phyloP scores from a whole-genome alignment of 2,797 vertebrate genomes.

The Poeciliopsis infans region DNA sequence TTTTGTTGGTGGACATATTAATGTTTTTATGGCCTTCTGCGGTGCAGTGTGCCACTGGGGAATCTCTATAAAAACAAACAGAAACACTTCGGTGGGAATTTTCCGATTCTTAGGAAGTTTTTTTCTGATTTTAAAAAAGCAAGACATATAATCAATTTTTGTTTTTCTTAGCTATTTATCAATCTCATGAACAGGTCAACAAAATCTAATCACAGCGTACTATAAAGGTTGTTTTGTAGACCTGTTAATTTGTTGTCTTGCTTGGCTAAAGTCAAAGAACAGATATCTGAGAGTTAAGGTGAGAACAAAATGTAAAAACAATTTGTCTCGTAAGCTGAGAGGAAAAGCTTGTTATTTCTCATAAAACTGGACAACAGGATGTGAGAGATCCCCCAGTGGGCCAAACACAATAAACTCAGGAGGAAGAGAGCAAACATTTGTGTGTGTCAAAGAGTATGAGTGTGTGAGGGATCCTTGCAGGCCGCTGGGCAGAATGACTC shows the following conservation, averaged over 20 bases:
- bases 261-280: conserved; percentile 4
- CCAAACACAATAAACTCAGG: conserved; percentile 69
- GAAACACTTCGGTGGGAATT: background rate
- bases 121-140: background rate
- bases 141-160: background rate
- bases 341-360: conserved; percentile 66
- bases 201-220: background rate
- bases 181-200: background rate
- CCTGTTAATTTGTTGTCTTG: background rate
- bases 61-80: background rate
- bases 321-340: conserved; percentile 32
- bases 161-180: background rate
- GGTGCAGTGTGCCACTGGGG: background rate
- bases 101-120: background rate
- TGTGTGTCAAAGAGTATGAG: conserved; percentile 37
- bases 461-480: conserved; percentile 40
- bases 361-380: conserved; percentile 75
- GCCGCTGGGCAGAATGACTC: conserved; percentile 80
- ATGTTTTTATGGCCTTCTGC: conserved; percentile 2
- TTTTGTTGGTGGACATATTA: accelerated
- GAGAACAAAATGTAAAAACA: conserved; percentile 23
- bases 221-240: background rate
- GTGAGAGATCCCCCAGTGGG: conserved; percentile 58
- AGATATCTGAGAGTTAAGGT: conserved; percentile 10
- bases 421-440: conserved; percentile 50